Evolutionary conservation across 2,797 vertebrate genomes (phyloP).

Genomic region (Strix occidentalis): DNA sequence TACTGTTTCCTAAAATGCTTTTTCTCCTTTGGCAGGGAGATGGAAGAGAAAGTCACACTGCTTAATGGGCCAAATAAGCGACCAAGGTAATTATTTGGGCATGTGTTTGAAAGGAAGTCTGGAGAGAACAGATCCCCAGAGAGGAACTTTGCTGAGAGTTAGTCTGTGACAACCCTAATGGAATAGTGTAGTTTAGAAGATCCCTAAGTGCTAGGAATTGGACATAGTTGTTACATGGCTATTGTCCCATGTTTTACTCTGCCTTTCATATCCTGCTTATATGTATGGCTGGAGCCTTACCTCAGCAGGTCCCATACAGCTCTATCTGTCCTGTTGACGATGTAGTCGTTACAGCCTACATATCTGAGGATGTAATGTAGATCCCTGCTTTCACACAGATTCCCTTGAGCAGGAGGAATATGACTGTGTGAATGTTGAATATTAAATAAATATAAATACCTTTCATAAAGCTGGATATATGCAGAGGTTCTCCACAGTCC

Average conservation of each 20-base stretch:
- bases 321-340: not conserved
- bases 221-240: not conserved
- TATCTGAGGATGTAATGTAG: not conserved
- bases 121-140: not conserved
- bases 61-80: slow-evolving; percentile 93
- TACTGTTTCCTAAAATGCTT: slow-evolving; percentile 47
- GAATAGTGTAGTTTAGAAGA: not conserved
- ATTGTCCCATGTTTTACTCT: not conserved
- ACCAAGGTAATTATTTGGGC: slow-evolving; percentile 84
- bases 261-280: not conserved
- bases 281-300: not conserved
- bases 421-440: not conserved
- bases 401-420: not conserved
- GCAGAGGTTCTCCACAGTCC: not conserved
- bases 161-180: not conserved
- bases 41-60: slow-evolving; percentile 90
- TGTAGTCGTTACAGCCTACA: not conserved
- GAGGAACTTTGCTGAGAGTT: not conserved
- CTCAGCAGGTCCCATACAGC: not conserved
- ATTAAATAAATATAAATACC: not conserved
- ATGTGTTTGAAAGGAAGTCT: slow-evolving; percentile 7
- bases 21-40: slow-evolving; percentile 81
- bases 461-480: not conserved
- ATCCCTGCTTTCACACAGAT: not conserved
- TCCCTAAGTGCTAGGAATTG: not conserved